Conservation (phyloP, 2,797 vertebrate species). For the Amblyraja radiata region DNA sequence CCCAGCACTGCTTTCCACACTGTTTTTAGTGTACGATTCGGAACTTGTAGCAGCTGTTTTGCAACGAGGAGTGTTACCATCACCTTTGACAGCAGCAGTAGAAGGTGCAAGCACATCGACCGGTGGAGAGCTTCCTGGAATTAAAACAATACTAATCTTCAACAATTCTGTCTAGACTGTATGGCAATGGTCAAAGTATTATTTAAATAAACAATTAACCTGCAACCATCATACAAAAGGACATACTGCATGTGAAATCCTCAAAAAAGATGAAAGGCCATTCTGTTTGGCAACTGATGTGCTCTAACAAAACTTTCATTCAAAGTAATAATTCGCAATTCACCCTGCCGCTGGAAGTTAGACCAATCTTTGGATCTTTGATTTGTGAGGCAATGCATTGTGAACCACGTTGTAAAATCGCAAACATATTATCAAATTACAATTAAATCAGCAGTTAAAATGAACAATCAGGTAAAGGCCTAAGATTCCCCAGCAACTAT, state of each 20-base stretch:
- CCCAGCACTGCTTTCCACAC: background rate
- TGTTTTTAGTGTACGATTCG: background rate
- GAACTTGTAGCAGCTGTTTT: conserved; percentile 2
- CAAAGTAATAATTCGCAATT: background rate
- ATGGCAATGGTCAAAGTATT: background rate
- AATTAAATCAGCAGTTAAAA: background rate
- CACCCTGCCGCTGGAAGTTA: background rate
- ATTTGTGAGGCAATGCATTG: background rate
- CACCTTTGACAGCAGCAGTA: background rate
- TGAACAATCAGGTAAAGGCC: background rate
- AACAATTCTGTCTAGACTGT: background rate
- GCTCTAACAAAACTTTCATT: background rate
- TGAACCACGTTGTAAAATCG: background rate
- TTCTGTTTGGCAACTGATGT: background rate
- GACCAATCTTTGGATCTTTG: background rate
- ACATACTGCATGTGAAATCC: background rate
- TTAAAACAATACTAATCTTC: conserved; percentile 1
- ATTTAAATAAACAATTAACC: background rate
- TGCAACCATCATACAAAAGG: background rate
- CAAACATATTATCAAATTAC: background rate
- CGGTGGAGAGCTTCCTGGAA: conserved; percentile 1
- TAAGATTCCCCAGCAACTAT: background rate
- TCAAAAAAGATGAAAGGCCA: background rate
- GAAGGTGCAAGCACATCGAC: background rate
- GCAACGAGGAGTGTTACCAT: background rate